Evolutionary conservation across 2,797 vertebrate genomes (phyloP).

Genomic region (Coilia nasus): DNA sequence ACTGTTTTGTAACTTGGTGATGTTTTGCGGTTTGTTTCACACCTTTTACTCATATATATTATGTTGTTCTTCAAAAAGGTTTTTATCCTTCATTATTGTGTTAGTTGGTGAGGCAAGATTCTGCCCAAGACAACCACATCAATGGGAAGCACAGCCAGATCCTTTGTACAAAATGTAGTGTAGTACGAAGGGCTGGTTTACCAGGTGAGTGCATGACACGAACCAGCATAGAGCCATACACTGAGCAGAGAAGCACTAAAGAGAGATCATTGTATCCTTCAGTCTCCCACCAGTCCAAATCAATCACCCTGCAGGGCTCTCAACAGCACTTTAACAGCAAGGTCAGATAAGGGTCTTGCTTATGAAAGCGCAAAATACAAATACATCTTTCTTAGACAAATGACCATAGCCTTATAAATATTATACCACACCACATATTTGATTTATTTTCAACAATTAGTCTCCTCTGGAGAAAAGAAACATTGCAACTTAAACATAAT

Average conservation of each 20-base stretch:
- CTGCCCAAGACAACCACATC: too few relatives aligned
- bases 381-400: background rate
- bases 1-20: too few relatives aligned
- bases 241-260: background rate
- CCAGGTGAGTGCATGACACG: background rate
- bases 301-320: background rate
- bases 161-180: too few relatives aligned
- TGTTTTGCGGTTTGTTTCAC: too few relatives aligned
- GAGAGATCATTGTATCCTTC: background rate
- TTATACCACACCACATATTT: background rate
- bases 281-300: background rate
- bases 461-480: background rate
- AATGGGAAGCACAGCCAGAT: too few relatives aligned
- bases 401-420: background rate
- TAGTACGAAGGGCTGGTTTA: too few relatives aligned
- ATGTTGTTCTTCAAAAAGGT: too few relatives aligned
- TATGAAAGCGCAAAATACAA: background rate
- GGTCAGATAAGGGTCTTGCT: constrained; percentile 9
- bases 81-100: too few relatives aligned
- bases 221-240: background rate
- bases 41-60: too few relatives aligned
- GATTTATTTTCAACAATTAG: background rate
- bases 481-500: background rate
- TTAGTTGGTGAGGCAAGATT: too few relatives aligned
- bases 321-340: background rate